A percentile compares a stretch with the other conserved stretches of the same genome.
Conservation (phyloP, 2,888 invertebrate genomes). For the Xestia rhomboidea region DNA sequence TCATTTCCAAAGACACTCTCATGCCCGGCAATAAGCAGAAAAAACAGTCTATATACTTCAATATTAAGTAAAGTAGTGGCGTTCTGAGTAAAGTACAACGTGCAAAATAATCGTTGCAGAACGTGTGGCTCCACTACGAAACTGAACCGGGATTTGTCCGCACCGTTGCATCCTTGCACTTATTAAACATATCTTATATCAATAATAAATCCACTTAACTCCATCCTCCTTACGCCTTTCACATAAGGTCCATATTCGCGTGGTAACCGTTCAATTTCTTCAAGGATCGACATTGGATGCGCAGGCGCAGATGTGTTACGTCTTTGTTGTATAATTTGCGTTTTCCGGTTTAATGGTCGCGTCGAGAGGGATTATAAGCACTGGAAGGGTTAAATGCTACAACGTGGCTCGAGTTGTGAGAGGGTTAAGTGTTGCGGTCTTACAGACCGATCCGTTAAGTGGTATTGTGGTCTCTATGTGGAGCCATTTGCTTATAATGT, state of each 20-base stretch:
- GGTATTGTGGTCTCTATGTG: constrained; percentile 42
- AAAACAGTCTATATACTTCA: too few species aligned
- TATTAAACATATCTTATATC: constrained; percentile 89
- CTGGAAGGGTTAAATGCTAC: constrained; percentile 79
- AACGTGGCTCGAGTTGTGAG: constrained; percentile 55
- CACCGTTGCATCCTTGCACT: constrained; percentile 85
- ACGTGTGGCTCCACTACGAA: constrained; percentile 76
- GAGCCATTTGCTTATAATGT: constrained; percentile 6
- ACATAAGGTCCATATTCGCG: constrained; percentile 66
- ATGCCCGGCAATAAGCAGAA: too few species aligned
- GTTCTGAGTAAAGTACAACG: background rate
- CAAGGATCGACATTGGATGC: constrained; percentile 70
- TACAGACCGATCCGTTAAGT: constrained; percentile 44
- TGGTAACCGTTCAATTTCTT: constrained; percentile 43
- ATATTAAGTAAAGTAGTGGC: too few species aligned
- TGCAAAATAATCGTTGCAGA: constrained; percentile 13
- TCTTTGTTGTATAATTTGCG: constrained; percentile 90
- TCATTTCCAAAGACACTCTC: too few species aligned
- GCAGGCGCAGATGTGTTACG: constrained; percentile 87
- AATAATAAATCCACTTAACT: constrained; percentile 83
- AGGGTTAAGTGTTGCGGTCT: constrained; percentile 61
- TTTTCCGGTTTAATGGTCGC: constrained; percentile 88
- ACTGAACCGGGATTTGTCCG: constrained; percentile 83
- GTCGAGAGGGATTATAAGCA: constrained; percentile 83
- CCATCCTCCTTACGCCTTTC: constrained; percentile 66